Conservation (phyloP, 2,797 vertebrate species). For the Acanthornis magna region DNA sequence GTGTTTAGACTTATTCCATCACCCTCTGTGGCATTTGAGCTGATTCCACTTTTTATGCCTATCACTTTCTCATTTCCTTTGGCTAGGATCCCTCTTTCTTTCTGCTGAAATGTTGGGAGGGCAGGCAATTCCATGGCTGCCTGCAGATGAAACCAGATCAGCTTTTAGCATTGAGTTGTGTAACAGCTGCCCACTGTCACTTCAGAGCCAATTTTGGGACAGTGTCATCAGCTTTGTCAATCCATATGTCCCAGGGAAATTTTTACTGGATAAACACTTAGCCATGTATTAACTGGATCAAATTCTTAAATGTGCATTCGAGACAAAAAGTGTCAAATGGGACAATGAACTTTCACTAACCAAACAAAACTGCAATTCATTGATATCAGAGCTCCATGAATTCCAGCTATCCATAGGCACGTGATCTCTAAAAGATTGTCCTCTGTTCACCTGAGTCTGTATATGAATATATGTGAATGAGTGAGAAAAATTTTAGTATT, state of each 20-base stretch:
- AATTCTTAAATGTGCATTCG: background rate
- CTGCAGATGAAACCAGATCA: slow-evolving; percentile 47
- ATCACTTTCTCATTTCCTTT: slow-evolving; percentile 54
- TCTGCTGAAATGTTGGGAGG: slow-evolving; percentile 22
- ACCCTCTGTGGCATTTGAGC: slow-evolving; percentile 24
- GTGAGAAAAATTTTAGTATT: background rate
- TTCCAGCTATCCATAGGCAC: background rate
- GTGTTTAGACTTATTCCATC: slow-evolving; percentile 22
- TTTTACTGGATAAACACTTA: slow-evolving; percentile 32
- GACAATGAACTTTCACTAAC: background rate
- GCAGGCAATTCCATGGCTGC: slow-evolving; percentile 16
- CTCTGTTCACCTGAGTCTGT: accelerated
- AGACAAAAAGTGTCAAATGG: background rate
- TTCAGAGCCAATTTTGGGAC: slow-evolving; percentile 27
- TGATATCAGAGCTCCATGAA: background rate
- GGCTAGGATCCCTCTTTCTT: slow-evolving; percentile 5
- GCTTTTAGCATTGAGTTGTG: background rate
- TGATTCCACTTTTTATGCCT: slow-evolving; percentile 23
- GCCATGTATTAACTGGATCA: slow-evolving; percentile 2
- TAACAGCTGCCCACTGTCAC: slow-evolving; percentile 51
- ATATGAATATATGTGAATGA: background rate
- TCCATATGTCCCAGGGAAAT: background rate
- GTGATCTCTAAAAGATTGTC: background rate
- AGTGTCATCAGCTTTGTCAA: slow-evolving; percentile 43
- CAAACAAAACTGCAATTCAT: background rate